Evolutionary conservation across 2,113 vertebrate species (phyloP).

Genomic region (Psittacara wagleri): DNA sequence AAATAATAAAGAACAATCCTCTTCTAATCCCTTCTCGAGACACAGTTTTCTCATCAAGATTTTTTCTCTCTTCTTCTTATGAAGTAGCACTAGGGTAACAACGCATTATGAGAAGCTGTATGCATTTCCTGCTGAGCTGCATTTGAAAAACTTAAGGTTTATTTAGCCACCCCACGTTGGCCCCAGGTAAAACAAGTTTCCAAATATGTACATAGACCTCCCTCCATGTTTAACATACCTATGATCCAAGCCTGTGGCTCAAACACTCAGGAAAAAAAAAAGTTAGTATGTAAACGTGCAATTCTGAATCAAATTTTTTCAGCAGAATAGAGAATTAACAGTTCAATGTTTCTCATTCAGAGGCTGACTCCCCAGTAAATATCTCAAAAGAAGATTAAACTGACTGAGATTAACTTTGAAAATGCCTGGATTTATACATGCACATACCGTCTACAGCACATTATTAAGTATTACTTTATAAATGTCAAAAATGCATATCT

Average conservation of each 20-base stretch:
- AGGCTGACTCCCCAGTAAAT: constrained; percentile 1
- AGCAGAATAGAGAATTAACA: constrained; percentile 32
- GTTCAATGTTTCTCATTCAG: constrained; percentile 9
- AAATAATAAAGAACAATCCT: background rate
- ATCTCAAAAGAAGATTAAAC: constrained; percentile 37
- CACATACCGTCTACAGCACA: background rate
- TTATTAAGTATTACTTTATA: background rate
- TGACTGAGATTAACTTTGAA: constrained; percentile 24
- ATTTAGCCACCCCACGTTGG: background rate
- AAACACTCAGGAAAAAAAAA: background rate
- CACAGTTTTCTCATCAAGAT: background rate
- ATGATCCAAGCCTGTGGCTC: background rate
- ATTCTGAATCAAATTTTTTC: background rate
- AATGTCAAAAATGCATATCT: background rate
- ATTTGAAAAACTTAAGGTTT: background rate
- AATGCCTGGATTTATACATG: constrained; percentile 6
- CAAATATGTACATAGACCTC: background rate
- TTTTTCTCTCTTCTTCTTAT: background rate
- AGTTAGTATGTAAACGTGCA: background rate
- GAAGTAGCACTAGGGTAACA: background rate
- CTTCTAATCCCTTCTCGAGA: background rate
- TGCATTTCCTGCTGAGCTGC: background rate
- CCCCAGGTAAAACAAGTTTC: background rate
- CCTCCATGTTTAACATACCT: background rate
- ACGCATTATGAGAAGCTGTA: background rate